These are phyloP conservation scores for Cyprinodon brontotheroides DNA, from an alignment of 2,113 vertebrate genomes.

Conservation along the genomic window DNA sequence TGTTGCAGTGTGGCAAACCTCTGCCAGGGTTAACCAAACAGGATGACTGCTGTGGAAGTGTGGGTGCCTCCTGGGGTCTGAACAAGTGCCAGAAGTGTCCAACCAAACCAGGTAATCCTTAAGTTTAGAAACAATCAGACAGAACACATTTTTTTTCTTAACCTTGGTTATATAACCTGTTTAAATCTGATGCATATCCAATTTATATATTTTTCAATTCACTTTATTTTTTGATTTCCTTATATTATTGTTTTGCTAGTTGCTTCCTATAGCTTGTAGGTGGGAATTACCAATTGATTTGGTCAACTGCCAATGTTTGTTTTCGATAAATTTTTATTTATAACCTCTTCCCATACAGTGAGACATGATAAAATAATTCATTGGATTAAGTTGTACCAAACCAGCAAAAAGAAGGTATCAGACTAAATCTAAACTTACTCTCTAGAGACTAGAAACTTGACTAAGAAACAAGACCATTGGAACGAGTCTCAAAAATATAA, in stretches of 20 bases:
- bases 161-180: conserved; percentile 21
- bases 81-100: conserved; percentile 89
- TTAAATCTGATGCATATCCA: conserved; percentile 33
- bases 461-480: neutral
- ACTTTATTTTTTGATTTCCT: conserved; percentile 30
- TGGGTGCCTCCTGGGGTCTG: conserved; percentile 91
- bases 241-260: conserved; percentile 13
- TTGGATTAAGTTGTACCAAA: neutral
- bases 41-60: conserved; percentile 93
- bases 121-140: conserved; percentile 21
- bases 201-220: conserved; percentile 30
- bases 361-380: too few relatives aligned
- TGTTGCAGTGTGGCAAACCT: conserved; percentile 88
- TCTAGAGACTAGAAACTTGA: neutral
- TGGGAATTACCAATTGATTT: conserved; percentile 23
- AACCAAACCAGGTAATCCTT: conserved; percentile 87
- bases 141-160: conserved; percentile 9
- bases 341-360: neutral
- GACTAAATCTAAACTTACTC: neutral
- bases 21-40: conserved; percentile 87
- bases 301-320: conserved; percentile 34
- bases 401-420: neutral
- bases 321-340: conserved; percentile 33
- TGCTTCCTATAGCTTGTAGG: neutral
- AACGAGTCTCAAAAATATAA: neutral